These are phyloP conservation scores for Myodes glareolus DNA, from an alignment of 2,113 vertebrate species.

Conservation along the genomic window DNA sequence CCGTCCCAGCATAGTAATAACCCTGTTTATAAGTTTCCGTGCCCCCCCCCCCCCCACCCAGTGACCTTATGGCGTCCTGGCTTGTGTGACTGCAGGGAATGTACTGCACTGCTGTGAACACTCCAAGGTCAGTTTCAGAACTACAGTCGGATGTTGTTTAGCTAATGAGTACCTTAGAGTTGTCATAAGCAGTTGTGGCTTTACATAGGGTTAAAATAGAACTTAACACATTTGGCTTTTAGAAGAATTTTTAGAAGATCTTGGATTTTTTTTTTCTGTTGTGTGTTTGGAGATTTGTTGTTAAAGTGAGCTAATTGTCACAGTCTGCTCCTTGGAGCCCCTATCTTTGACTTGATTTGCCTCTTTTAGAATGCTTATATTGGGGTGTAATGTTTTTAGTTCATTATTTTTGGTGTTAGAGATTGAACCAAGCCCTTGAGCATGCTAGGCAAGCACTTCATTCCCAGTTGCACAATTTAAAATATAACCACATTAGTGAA, in stretches of 20 bases:
- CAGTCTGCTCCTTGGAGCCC: background rate
- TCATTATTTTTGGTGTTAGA: background rate
- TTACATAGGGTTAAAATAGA: background rate
- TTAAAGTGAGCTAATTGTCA: background rate
- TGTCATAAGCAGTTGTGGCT: background rate
- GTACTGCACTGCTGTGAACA: background rate
- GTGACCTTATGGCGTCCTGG: background rate
- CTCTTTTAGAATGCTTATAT: slow-evolving; percentile 33
- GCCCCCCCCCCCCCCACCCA: background rate
- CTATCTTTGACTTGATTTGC: slow-evolving; percentile 9
- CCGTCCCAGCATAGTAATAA: background rate
- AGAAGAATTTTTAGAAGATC: slow-evolving; percentile 45
- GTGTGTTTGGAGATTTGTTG: slow-evolving; percentile 24
- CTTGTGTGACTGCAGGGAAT: background rate
- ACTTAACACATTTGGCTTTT: slow-evolving; percentile 55
- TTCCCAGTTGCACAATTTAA: slow-evolving; percentile 12
- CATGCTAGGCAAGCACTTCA: background rate
- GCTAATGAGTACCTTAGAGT: slow-evolving; percentile 58
- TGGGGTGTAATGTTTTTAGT: slow-evolving; percentile 4
- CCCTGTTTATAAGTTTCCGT: background rate
- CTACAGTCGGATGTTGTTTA: slow-evolving; percentile 37
- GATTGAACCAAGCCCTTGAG: background rate
- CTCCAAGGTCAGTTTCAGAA: background rate
- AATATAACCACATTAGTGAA: slow-evolving; percentile 19
- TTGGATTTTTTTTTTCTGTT: slow-evolving; percentile 45